Conservation (phyloP, 1,140 invertebrate species). For the Lineus longissimus region DNA sequence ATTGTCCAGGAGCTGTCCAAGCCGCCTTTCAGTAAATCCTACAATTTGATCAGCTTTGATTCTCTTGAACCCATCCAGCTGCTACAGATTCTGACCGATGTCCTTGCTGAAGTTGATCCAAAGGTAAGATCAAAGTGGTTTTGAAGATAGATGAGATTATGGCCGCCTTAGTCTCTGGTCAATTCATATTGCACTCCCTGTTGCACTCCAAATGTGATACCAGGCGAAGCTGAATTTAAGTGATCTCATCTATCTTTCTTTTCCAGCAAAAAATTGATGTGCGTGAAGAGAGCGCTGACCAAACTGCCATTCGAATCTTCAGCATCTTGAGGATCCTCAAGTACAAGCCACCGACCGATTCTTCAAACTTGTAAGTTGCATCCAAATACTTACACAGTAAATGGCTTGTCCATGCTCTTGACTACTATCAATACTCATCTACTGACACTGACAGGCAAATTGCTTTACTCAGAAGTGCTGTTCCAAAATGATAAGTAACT, state of each 20-base stretch:
- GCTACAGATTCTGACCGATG: conserved; percentile 69
- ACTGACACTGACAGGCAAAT: no score
- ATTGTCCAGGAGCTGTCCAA: conserved; percentile 75
- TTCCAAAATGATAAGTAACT: no score
- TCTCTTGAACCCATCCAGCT: conserved; percentile 70
- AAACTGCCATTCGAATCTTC: conserved; percentile 64
- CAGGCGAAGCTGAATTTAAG: no score
- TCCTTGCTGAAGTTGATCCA: conserved; percentile 65
- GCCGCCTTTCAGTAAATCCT: conserved; percentile 69
- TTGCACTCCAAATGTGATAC: no score
- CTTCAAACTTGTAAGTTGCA: conserved; percentile 36
- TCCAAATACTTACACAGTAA: neutral
- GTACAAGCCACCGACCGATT: conserved; percentile 64
- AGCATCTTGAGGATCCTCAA: conserved; percentile 63
- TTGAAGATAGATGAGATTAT: neutral
- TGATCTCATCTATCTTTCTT: conserved; percentile 10
- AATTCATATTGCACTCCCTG: no score
- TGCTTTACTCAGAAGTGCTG: no score
- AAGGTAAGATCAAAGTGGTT: conserved; percentile 50
- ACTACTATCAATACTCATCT: no score
- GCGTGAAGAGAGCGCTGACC: conserved; percentile 61
- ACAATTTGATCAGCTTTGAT: conserved; percentile 81
- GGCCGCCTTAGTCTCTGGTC: no score
- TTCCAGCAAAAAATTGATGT: conserved; percentile 60
- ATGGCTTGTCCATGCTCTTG: no score